Evolutionary conservation across 2,888 invertebrate species (phyloP).

Genomic region (Rhagium mordax): DNA sequence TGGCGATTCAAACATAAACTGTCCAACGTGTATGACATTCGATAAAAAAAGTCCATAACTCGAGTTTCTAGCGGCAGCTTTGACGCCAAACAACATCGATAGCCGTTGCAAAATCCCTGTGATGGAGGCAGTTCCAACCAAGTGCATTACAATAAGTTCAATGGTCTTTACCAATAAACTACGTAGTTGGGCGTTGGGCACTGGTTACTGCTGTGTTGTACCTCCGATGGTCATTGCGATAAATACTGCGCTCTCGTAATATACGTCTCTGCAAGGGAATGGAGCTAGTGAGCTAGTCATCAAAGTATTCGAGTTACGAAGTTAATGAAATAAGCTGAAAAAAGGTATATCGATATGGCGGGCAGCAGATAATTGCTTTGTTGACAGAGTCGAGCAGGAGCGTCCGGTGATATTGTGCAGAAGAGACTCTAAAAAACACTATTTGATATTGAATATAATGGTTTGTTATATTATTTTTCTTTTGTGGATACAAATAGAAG

Average conservation of each 20-base stretch:
- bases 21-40: not conserved
- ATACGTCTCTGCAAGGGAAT: not conserved
- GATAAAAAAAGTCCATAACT: not conserved
- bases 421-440: too few relatives aligned
- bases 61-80: not conserved
- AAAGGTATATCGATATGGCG: constrained; percentile 46
- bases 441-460: too few relatives aligned
- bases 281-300: constrained; percentile 42
- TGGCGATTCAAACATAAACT: not conserved
- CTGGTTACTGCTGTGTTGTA: constrained; percentile 13
- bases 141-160: constrained; percentile 44
- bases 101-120: constrained; percentile 29
- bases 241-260: constrained; percentile 13
- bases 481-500: too few relatives aligned
- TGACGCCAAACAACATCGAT: not conserved
- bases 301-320: constrained; percentile 49
- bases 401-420: not conserved
- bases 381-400: constrained; percentile 29
- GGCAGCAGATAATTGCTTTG: constrained; percentile 36
- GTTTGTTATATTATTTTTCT: too few relatives aligned
- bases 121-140: constrained; percentile 41
- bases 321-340: constrained; percentile 54
- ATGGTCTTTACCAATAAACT: constrained; percentile 34
- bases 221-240: constrained; percentile 9
- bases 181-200: constrained; percentile 13